These are phyloP conservation scores for Dendrophyllia cribrosa DNA, from an alignment of 64 coral and sea anemone species.

Conservation along the genomic window DNA sequence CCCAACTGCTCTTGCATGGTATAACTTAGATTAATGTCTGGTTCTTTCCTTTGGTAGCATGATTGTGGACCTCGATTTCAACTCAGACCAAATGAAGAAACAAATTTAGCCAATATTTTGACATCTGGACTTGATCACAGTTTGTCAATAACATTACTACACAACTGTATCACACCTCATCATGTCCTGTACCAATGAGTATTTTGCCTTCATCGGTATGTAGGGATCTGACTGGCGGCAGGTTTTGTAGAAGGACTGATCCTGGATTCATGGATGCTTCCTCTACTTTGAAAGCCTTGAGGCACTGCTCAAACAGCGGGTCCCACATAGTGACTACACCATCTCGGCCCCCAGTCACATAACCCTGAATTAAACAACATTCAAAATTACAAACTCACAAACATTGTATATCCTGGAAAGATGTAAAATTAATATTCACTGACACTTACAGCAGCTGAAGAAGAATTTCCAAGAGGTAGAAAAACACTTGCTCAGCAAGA, in stretches of 20 bases:
- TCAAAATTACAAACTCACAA: neutral
- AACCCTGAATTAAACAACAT: constrained; percentile 64
- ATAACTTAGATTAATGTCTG: too few relatives aligned
- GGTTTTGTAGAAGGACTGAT: constrained; percentile 88
- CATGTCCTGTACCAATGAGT: constrained; percentile 96
- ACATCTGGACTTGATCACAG: too few relatives aligned
- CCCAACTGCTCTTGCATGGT: too few relatives aligned
- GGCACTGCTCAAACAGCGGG: constrained; percentile 90
- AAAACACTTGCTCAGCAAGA: neutral
- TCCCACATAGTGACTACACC: constrained; percentile 98
- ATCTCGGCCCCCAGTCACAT: constrained; percentile 95
- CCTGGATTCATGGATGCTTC: constrained; percentile 88
- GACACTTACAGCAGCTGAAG: too few relatives aligned
- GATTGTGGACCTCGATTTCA: too few relatives aligned
- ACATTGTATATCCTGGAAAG: neutral
- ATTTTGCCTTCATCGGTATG: constrained; percentile 96
- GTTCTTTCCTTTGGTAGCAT: too few relatives aligned
- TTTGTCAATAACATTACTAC: too few relatives aligned
- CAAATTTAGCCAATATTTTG: too few relatives aligned
- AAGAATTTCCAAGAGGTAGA: neutral
- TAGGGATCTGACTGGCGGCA: constrained; percentile 92
- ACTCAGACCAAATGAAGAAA: too few relatives aligned
- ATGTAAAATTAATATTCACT: too few relatives aligned
- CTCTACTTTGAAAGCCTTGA: constrained; percentile 97
- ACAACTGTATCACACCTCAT: constrained; percentile 75